Percentiles rank a stretch among this genome's conserved stretches.
Evolutionary conservation across 1,140 invertebrate species (phyloP).

Genomic region (Bombus pyrosoma): DNA sequence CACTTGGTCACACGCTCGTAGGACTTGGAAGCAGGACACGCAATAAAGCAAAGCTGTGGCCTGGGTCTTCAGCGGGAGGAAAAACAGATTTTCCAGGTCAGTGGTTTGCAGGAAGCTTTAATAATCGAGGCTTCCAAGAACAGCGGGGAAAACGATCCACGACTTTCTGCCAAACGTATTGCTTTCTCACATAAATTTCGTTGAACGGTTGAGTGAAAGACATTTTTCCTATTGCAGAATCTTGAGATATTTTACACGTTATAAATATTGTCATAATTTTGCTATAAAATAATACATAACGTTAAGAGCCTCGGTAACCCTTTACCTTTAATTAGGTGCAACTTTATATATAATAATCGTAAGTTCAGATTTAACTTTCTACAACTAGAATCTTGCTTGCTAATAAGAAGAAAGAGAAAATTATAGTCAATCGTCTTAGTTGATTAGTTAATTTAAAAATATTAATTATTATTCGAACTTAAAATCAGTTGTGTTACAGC

Average conservation of each 20-base stretch:
- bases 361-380: no score
- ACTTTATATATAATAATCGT: no score
- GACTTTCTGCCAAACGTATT: no score
- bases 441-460: no score
- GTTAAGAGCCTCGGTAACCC: no score
- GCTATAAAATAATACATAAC: background rate
- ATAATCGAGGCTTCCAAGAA: conserved; percentile 10
- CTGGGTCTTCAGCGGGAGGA: background rate
- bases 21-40: background rate
- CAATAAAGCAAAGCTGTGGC: background rate
- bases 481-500: no score
- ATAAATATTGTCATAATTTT: background rate
- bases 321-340: no score
- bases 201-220: background rate
- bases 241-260: background rate
- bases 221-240: background rate
- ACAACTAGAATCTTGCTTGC: no score
- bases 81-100: conserved; percentile 25
- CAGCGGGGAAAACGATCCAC: no score
- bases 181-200: background rate
- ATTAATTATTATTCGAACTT: no score
- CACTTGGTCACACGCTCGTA: background rate
- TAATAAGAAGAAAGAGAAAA: no score
- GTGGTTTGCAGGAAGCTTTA: background rate
- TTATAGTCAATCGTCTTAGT: no score